Evolutionary conservation across 2,888 invertebrate species (phyloP), one percentile per base, ranked within the genome.

Genomic region (Ligdia adustata): DNA sequence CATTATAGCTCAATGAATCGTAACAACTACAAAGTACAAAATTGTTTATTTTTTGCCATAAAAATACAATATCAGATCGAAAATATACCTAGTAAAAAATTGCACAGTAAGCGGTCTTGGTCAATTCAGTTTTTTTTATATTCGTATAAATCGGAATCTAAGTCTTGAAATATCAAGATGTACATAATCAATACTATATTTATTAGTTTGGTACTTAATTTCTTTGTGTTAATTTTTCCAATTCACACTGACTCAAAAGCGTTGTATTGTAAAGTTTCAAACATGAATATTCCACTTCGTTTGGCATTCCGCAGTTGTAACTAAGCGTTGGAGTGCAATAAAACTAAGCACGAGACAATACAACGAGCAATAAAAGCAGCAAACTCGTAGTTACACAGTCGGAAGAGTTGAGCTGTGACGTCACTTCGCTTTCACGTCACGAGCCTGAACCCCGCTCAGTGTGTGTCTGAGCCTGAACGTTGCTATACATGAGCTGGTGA

Each of bases 291-390:
- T 82, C 79, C 60, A 9, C 6, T 14, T 37, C 79, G 69, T 79
- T 85, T 81, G 72, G 74, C 66, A 82, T 82, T 81, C 82, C 69
- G 63, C 62, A n/a, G 66, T 71, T 55, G 67, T 71, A 62, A 78
- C 79, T 82, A 79, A 83, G 79, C 83, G 77, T 71, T 60, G 60
- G 75, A 76, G 80, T 78, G 78, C 77, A 79, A 81, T 87, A 86
- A 88, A 89, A 87, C 84, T 88, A 87, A 88, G 86, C 78, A 77
- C 80, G 79, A 75, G 75, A 81, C 81, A 80, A 86, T 83, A 79
- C 79, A 60, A 72, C 72, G 72, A 69, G 76, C 77, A 78, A 84
- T 89, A 89, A 88, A 89, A 84, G 31, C 35, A 50, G 65, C 67
- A 70, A 67, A 74, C 66, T 62, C 69, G 63, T 58, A 55, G 34